phyloP scores from a whole-genome alignment of 2,797 vertebrate species.

The Xerus rutilus region DNA sequence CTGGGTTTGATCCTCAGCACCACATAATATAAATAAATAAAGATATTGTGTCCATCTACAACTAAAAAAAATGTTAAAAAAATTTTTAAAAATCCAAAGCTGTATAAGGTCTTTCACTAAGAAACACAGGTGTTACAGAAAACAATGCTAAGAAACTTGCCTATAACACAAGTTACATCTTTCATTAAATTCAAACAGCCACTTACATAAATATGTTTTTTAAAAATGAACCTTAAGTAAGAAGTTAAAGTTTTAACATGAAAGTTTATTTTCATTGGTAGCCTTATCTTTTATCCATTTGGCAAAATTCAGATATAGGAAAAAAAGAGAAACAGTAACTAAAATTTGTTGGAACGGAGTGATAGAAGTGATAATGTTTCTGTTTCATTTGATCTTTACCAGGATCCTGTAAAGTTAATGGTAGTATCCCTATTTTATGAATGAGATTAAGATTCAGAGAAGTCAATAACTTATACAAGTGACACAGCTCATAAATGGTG shows the following conservation, averaged over 20 bases:
- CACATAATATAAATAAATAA: too few relatives aligned
- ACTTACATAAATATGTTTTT: not conserved
- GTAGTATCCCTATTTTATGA: not conserved
- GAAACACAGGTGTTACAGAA: not conserved
- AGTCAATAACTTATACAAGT: not conserved
- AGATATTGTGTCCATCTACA: too few relatives aligned
- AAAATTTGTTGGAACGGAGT: not conserved
- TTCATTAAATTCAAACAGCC: constrained; percentile 34
- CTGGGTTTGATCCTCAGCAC: too few relatives aligned
- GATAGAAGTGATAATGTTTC: not conserved
- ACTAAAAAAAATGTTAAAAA: too few relatives aligned
- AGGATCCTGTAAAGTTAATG: not conserved
- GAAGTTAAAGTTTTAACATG: constrained; percentile 17
- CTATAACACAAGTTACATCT: not conserved
- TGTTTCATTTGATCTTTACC: not conserved
- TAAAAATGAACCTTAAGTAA: constrained; percentile 48
- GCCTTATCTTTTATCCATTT: constrained; percentile 31
- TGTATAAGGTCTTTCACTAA: not conserved
- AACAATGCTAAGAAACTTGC: not conserved
- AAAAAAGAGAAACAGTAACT: not conserved
- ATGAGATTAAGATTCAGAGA: not conserved
- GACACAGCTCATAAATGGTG: not conserved
- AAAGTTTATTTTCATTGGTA: constrained; percentile 53
- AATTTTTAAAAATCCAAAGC: not conserved
- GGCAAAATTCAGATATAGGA: not conserved